Evolutionary conservation across 2,888 invertebrate genomes (phyloP).

Genomic region (Chelonus formosanus): DNA sequence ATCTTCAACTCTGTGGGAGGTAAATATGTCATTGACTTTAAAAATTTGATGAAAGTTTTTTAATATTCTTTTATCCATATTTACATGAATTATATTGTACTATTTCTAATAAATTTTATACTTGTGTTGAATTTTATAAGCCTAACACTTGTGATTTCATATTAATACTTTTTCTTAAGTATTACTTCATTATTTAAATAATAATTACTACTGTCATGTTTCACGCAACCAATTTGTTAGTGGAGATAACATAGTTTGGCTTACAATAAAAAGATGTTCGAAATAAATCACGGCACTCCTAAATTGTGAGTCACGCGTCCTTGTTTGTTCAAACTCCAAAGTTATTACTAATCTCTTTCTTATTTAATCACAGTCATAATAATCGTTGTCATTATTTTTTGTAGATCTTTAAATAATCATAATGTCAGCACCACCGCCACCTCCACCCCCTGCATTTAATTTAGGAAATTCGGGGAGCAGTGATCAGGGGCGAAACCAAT

Average conservation of each 20-base stretch:
- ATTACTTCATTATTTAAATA: neutral
- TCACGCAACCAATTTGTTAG: conserved; percentile 30
- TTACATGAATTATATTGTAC: too few relatives aligned
- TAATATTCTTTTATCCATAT: too few relatives aligned
- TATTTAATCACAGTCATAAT: neutral
- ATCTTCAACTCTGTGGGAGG: conserved; percentile 31
- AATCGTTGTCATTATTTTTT: neutral
- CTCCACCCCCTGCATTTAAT: conserved; percentile 71
- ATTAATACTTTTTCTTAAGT: too few relatives aligned
- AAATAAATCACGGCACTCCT: conserved; percentile 32
- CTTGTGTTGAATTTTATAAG: too few relatives aligned
- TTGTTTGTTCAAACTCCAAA: conserved; percentile 12
- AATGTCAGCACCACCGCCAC: conserved; percentile 71
- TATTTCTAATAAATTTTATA: too few relatives aligned
- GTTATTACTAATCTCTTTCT: conserved; percentile 3
- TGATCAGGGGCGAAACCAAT: conserved; percentile 71
- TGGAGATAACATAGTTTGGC: conserved; percentile 20
- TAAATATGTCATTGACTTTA: conserved; percentile 24
- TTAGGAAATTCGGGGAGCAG: conserved; percentile 66
- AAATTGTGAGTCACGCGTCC: conserved; percentile 33
- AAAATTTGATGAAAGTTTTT: too few relatives aligned
- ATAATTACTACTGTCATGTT: conserved; percentile 17
- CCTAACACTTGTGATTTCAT: too few relatives aligned
- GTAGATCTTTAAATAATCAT: conserved; percentile 34
- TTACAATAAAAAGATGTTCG: conserved; percentile 21